Conservation (phyloP, 2,797 vertebrate genomes). For the Phrynocephalus vlangalii region DNA sequence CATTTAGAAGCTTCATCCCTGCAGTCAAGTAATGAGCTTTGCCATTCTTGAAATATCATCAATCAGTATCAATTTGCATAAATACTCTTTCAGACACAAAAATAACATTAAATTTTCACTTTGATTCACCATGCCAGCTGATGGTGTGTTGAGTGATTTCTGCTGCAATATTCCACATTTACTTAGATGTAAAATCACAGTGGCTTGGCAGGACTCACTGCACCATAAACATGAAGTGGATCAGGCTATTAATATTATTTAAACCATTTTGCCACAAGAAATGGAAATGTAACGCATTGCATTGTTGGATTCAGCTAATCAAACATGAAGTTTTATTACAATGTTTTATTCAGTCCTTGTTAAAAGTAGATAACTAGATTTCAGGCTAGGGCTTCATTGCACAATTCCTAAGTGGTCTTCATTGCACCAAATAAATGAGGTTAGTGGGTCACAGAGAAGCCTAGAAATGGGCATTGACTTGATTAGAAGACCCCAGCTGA, state of each 20-base stretch:
- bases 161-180: background rate
- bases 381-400: background rate
- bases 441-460: background rate
- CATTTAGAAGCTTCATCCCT: background rate
- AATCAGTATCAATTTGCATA: slow-evolving; percentile 19
- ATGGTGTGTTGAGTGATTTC: background rate
- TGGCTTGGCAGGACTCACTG: background rate
- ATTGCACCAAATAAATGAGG: background rate
- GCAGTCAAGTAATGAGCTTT: slow-evolving; percentile 21
- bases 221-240: background rate
- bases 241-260: background rate
- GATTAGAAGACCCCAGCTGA: background rate
- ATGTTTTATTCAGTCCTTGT: background rate
- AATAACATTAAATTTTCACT: slow-evolving; percentile 18
- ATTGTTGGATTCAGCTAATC: background rate
- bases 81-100: background rate
- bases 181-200: background rate
- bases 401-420: background rate
- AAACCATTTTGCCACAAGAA: background rate
- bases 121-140: background rate
- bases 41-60: background rate
- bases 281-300: background rate
- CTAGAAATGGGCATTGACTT: background rate
- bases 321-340: background rate
- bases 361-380: background rate